phyloP scores from a whole-genome alignment of 2,113 vertebrate species.

The Prietella phreatophila region DNA sequence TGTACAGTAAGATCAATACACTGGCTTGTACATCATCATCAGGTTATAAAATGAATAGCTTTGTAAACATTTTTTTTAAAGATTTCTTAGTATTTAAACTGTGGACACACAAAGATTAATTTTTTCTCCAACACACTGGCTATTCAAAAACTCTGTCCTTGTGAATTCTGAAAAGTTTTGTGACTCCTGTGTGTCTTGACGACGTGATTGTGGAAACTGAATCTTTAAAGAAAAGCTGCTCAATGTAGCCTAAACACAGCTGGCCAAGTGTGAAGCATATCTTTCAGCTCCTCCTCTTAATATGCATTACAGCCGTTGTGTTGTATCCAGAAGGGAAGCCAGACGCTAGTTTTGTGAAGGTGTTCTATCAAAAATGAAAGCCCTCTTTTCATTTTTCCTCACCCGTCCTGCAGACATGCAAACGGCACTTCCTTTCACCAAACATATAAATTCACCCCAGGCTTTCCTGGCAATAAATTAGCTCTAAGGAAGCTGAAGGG shows the following conservation, averaged over 20 bases:
- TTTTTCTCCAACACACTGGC: neutral
- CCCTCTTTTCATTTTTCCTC: conserved; percentile 62
- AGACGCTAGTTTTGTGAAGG: conserved; percentile 54
- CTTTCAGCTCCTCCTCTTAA: conserved; percentile 65
- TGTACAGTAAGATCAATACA: neutral
- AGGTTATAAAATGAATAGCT: neutral
- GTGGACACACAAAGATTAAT: neutral
- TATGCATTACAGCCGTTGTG: conserved; percentile 55
- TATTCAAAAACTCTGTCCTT: conserved; percentile 4
- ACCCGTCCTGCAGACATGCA: conserved; percentile 31
- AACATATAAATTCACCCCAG: conserved; percentile 40
- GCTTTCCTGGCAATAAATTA: conserved; percentile 45
- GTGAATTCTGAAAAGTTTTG: neutral
- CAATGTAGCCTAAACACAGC: conserved; percentile 59
- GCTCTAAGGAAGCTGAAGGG: conserved; percentile 46
- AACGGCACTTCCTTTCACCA: conserved; percentile 36
- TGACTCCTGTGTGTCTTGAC: conserved; percentile 20
- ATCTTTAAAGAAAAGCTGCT: conserved; percentile 51
- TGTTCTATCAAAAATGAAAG: conserved; percentile 60
- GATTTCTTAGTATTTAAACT: neutral
- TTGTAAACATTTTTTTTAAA: no score
- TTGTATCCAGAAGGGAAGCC: conserved; percentile 49
- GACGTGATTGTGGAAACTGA: conserved; percentile 10
- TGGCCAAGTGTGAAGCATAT: conserved; percentile 51
- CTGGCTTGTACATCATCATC: neutral